phyloP scores from a whole-genome alignment of 2,797 vertebrate genomes.

The Echiichthys vipera region DNA sequence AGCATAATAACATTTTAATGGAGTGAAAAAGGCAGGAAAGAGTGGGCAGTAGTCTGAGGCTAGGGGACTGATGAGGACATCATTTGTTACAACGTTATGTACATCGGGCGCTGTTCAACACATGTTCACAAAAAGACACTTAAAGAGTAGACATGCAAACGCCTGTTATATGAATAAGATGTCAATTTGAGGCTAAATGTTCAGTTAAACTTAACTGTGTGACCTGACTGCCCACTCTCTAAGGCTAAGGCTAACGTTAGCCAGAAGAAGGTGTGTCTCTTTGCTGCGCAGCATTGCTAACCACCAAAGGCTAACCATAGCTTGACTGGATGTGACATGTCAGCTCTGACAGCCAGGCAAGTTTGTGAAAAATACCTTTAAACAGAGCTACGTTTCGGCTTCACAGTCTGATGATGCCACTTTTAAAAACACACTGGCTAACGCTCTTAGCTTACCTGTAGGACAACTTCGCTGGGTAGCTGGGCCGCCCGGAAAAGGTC shows the following conservation, averaged over 20 bases:
- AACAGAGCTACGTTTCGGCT: background rate
- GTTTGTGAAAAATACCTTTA: background rate
- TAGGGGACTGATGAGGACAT: slow-evolving; percentile 21
- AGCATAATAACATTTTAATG: slow-evolving; percentile 24
- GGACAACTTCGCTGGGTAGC: slow-evolving; percentile 94
- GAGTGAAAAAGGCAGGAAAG: slow-evolving; percentile 43
- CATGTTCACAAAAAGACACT: background rate
- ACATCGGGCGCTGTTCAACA: background rate
- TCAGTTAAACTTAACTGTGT: background rate
- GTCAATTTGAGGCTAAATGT: background rate
- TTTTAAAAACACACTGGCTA: slow-evolving; percentile 6
- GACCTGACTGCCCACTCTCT: slow-evolving; percentile 31
- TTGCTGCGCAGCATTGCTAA: slow-evolving; percentile 71
- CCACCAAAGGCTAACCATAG: slow-evolving; percentile 48
- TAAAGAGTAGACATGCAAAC: background rate
- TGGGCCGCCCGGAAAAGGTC: slow-evolving; percentile 98
- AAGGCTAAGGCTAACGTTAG: slow-evolving; percentile 67
- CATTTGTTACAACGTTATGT: background rate
- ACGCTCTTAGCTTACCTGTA: slow-evolving; percentile 90
- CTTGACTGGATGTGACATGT: slow-evolving; percentile 48
- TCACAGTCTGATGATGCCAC: background rate
- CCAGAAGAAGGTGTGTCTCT: slow-evolving; percentile 81
- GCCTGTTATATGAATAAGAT: background rate
- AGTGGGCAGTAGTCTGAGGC: slow-evolving; percentile 37
- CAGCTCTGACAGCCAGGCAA: slow-evolving; percentile 31